Percentiles rank a stretch among this genome's conserved stretches.
Conservation (phyloP, 2,888 invertebrate genomes). For the Dione juno region DNA sequence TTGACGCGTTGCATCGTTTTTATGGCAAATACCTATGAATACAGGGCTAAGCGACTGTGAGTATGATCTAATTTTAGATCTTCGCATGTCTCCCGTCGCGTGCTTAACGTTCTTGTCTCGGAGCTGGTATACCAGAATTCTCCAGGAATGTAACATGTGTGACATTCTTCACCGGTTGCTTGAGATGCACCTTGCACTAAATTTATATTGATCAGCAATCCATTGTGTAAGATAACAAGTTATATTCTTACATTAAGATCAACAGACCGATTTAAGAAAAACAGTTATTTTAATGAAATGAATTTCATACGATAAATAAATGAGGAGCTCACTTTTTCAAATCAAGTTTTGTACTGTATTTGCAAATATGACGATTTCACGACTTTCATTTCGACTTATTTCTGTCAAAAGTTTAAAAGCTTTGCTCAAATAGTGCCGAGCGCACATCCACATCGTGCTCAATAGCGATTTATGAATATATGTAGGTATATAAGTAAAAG, state of each 20-base stretch:
- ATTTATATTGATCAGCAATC: not conserved
- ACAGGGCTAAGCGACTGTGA: conserved; percentile 60
- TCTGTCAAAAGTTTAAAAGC: conserved; percentile 55
- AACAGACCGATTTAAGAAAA: conserved; percentile 3
- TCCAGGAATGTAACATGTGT: conserved; percentile 46
- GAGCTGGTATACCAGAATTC: conserved; percentile 45
- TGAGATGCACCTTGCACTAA: conserved; percentile 14
- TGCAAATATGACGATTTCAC: conserved; percentile 59
- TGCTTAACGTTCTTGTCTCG: conserved; percentile 65
- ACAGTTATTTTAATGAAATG: conserved; percentile 48
- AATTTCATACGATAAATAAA: too few species aligned
- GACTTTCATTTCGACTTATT: conserved; percentile 67
- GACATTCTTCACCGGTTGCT: conserved; percentile 30
- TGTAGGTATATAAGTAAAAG: not conserved
- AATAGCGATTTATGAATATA: conserved; percentile 26
- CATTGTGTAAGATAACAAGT: not conserved
- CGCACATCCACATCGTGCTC: conserved; percentile 39
- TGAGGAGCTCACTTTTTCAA: conserved; percentile 60
- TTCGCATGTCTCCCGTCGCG: conserved; percentile 60
- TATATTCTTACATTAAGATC: not conserved
- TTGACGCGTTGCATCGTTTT: conserved; percentile 36
- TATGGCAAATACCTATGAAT: conserved; percentile 49
- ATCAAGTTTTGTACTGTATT: conserved; percentile 60
- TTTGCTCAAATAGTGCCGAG: conserved; percentile 52
- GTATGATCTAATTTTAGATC: conserved; percentile 71